Evolutionary conservation across 2,797 vertebrate species (phyloP), one percentile per base, ranked within the genome.

Genomic region (Poliocrania exsul): DNA sequence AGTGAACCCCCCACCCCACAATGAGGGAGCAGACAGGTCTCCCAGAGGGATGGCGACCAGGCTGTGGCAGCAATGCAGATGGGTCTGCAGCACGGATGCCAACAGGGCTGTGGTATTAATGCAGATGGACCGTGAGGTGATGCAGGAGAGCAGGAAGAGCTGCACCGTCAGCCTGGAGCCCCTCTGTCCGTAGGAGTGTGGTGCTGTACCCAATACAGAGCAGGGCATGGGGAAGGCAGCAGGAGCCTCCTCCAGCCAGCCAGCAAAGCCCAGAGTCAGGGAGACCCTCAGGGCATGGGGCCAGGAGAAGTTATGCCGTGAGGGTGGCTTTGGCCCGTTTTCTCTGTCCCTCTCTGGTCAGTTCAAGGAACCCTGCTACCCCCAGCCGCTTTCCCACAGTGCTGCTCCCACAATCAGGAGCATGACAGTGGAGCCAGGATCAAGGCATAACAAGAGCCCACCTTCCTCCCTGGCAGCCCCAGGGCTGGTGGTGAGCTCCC

Each of bases 111-210:
- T 38, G 84, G 44, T 20, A 4, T 51, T 29, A 24, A 29, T 56
- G 81, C 73, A 66, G 40, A 19, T 0, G 1, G 49, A 38, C 29
- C 2, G 1, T 18, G 56, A 0, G 12, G 74, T 1, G 57, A 47
- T 77, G 87, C 44, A 42, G 71, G 51, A 54, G 53, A 86, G 53
- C 28, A 49, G 86, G 33, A 53, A 10, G 38, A 92, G 75, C 49
- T 0, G 0, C 88, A 46, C 75, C 1, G 0, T 26, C 47, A 0
- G 75, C 82, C 40, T 12, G 0, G 56, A 60, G 78, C 31, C 40
- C 49, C 44, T 78, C 61, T 51, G 73, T 28, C 49, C 88, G 61
- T 47, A 38, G 47, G 29, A 50, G 5, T 37, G 38, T 60, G 77
- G 37, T 37, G 53, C 49, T 12, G 28, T 38, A 47, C 44, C 70